A percentile compares a stretch with the other conserved stretches of the same genome.
Conservation (phyloP, 2,113 vertebrate genomes). For the Setophaga kirtlandii region DNA sequence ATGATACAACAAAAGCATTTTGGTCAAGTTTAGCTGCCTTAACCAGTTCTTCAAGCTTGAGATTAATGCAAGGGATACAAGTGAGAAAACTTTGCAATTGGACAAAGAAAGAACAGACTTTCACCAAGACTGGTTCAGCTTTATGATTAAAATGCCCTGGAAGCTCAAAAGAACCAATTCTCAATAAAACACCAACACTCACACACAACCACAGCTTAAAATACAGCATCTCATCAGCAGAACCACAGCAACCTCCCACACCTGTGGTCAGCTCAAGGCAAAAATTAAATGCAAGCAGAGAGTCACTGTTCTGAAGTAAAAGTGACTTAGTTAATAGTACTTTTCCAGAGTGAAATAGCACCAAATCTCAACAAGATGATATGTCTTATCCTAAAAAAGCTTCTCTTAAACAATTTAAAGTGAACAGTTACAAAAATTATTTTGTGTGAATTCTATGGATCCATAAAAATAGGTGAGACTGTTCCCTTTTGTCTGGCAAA, state of each 20-base stretch:
- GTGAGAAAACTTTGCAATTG: not conserved
- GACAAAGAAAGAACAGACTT: not conserved
- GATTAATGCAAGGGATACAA: not conserved
- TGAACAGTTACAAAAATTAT: not conserved
- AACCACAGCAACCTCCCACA: not conserved
- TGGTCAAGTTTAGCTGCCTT: not conserved
- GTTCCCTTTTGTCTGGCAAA: not conserved
- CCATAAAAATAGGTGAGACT: not conserved
- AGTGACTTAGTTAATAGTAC: not conserved
- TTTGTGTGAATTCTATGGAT: not conserved
- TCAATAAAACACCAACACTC: not conserved
- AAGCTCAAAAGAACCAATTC: not conserved
- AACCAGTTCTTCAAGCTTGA: not conserved
- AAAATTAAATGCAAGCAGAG: not conserved
- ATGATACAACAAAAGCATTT: not conserved
- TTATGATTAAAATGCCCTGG: not conserved
- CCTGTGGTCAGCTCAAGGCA: not conserved
- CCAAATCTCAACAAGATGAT: not conserved
- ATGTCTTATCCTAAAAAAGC: not conserved
- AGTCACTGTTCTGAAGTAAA: not conserved
- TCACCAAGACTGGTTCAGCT: not conserved
- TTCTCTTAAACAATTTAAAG: not conserved
- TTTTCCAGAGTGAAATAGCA: not conserved
- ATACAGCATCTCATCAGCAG: not conserved
- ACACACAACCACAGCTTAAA: not conserved